A percentile compares a stretch with the other conserved stretches of the same genome.
These are phyloP conservation scores for Halcyon badia DNA, from an alignment of 2,797 vertebrate genomes.

Conservation along the genomic window DNA sequence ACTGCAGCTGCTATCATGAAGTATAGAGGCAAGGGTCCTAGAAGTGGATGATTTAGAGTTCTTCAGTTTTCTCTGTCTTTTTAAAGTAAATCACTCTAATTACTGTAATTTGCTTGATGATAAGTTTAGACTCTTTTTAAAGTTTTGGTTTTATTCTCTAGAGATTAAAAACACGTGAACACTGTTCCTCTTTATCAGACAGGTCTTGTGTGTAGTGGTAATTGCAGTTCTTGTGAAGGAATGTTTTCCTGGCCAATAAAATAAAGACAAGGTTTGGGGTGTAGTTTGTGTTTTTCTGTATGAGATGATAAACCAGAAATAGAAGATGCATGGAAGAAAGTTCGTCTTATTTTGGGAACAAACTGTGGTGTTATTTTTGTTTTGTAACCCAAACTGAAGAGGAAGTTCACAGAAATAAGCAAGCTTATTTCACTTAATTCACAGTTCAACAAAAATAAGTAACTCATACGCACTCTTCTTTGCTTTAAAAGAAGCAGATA, in stretches of 20 bases:
- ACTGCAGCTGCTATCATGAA: not conserved
- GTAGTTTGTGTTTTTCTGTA: not conserved
- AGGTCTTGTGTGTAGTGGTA: not conserved
- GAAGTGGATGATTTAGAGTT: not conserved
- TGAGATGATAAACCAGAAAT: not conserved
- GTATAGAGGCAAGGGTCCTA: not conserved
- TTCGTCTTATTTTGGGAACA: not conserved
- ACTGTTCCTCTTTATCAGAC: not conserved
- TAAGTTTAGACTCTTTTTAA: not conserved
- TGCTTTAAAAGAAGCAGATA: not conserved
- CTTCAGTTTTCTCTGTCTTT: not conserved
- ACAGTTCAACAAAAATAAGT: not conserved
- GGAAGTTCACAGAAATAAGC: not conserved
- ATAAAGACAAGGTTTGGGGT: not conserved
- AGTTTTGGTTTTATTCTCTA: not conserved
- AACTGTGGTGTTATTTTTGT: not conserved
- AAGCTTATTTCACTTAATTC: not conserved
- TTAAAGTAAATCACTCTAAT: not conserved
- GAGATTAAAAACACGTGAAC: not conserved
- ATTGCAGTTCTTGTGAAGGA: not conserved
- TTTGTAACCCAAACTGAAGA: not conserved
- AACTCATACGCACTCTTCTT: not conserved
- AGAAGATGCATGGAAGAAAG: not conserved
- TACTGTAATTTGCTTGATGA: not conserved
- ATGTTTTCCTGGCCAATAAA: not conserved